Evolutionary conservation across 2,113 vertebrate species (phyloP).

Genomic region (Rattus norvegicus): GRCr8 NC_086023.1:110504001-110504500

Average conservation of each 20-base stretch:
- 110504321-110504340: constrained; percentile 56
- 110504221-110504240: constrained; percentile 12
- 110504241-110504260: constrained; percentile 67
- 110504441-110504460: constrained; percentile 71
- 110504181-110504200: constrained; percentile 54
- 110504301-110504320: constrained; percentile 66
- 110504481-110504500: constrained; percentile 63
- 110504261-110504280: constrained; percentile 9
- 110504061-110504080: constrained; percentile 48
- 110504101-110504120: constrained; percentile 71
- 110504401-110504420: constrained; percentile 65
- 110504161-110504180: not conserved
- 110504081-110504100: constrained; percentile 46
- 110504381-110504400: constrained; percentile 68
- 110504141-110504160: constrained; percentile 47
- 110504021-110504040: constrained; percentile 9
- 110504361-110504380: constrained; percentile 28
- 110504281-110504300: constrained; percentile 35
- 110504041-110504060: constrained; percentile 63
- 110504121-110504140: constrained; percentile 51
- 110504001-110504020: constrained; percentile 63
- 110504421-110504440: constrained; percentile 63
- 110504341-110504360: constrained; percentile 2
- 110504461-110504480: constrained; percentile 78
- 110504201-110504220: constrained; percentile 42